Percentiles rank a stretch among this genome's conserved stretches.
Conservation (phyloP, 2,888 invertebrate species). For the Isoperla grammatica region DNA sequence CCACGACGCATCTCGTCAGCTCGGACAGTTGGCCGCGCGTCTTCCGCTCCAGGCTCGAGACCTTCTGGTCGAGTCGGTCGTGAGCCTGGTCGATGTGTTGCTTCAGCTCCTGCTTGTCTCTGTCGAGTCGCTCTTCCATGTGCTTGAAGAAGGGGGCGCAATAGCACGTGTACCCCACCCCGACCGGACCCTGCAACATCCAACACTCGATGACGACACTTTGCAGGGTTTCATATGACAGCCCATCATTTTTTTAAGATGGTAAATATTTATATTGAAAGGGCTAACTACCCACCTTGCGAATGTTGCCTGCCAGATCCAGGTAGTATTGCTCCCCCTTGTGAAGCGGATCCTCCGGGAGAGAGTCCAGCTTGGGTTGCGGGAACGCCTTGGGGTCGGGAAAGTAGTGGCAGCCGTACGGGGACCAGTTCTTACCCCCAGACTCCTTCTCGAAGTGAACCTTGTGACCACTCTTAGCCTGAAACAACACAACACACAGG, state of each 20-base stretch:
- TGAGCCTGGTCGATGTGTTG: slow-evolving; percentile 73
- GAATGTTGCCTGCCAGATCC: slow-evolving; percentile 90
- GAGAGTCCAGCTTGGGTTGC: slow-evolving; percentile 74
- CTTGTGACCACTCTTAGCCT: slow-evolving; percentile 47
- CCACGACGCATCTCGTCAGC: slow-evolving; percentile 59
- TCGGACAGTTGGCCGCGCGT: slow-evolving; percentile 68
- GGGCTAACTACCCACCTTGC: slow-evolving; percentile 66
- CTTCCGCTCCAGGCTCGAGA: slow-evolving; percentile 68
- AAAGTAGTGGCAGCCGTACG: slow-evolving; percentile 87
- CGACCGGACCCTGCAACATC: slow-evolving; percentile 81
- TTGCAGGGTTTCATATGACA: too few species aligned
- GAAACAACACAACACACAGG: slow-evolving; percentile 12
- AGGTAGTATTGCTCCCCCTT: slow-evolving; percentile 92
- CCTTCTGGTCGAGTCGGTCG: slow-evolving; percentile 71
- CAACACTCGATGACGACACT: too few species aligned
- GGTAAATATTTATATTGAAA: too few species aligned
- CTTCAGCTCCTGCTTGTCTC: slow-evolving; percentile 73
- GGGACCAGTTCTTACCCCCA: slow-evolving; percentile 62
- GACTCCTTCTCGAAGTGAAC: slow-evolving; percentile 48
- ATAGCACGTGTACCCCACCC: slow-evolving; percentile 86
- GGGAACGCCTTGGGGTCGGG: slow-evolving; percentile 82
- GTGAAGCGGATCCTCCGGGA: slow-evolving; percentile 78
- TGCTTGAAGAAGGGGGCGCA: slow-evolving; percentile 89
- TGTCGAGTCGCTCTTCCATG: slow-evolving; percentile 76
- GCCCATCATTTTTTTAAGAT: too few species aligned